Percentiles rank a stretch among this genome's conserved stretches.
phyloP scores from a whole-genome alignment of 2,888 invertebrate genomes.

The Thysanoteuthis rhombus region DNA sequence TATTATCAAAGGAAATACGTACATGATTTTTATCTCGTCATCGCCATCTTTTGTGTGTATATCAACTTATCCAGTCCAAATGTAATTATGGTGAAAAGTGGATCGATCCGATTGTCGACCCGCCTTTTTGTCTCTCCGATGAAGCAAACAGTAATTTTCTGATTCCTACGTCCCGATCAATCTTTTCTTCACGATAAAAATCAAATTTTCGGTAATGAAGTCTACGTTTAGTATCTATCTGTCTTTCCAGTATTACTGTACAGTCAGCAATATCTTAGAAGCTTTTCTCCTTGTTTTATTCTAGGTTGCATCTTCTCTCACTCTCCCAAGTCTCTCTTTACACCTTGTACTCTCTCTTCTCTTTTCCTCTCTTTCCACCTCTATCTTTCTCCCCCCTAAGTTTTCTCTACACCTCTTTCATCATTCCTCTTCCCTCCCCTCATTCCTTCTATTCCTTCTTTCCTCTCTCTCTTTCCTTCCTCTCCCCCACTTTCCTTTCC shows the following conservation, averaged over 20 bases:
- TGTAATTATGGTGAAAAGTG: not conserved
- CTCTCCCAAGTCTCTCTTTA: too few relatives aligned
- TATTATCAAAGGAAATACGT: not conserved
- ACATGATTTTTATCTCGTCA: not conserved
- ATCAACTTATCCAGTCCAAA: not conserved
- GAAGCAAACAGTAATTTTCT: not conserved
- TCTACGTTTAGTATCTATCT: not conserved
- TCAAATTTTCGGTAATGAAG: not conserved
- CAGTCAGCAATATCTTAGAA: not conserved
- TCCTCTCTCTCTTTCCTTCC: too few relatives aligned
- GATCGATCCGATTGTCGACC: not conserved
- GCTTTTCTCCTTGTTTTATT: not conserved
- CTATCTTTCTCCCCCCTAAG: too few relatives aligned
- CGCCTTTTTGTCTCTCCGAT: not conserved
- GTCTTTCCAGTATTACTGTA: not conserved
- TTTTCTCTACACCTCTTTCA: too few relatives aligned
- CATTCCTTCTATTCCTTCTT: too few relatives aligned
- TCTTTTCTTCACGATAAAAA: not conserved
- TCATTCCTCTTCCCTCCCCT: too few relatives aligned
- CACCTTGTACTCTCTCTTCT: too few relatives aligned
- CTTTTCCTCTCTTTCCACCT: too few relatives aligned
- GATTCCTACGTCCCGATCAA: not conserved
- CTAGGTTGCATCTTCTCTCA: not conserved
- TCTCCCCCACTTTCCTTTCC: too few relatives aligned
- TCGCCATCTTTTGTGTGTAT: not conserved